phyloP scores from a whole-genome alignment of 2,797 vertebrate species.

The Coccyzus lansbergi region DNA sequence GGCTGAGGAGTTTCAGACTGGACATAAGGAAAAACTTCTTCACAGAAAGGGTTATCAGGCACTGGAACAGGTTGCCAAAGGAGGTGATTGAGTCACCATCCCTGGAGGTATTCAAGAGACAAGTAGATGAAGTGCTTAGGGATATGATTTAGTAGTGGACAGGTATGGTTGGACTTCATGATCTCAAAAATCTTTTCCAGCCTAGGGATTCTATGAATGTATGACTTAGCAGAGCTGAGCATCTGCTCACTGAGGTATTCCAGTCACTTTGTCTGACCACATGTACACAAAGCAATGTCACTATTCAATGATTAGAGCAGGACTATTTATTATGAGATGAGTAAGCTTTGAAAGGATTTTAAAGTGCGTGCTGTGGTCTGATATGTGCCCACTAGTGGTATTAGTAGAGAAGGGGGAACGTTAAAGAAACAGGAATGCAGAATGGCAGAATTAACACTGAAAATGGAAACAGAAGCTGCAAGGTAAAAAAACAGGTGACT shows the following conservation, averaged over 20 bases:
- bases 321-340: background rate
- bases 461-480: background rate
- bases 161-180: too few relatives aligned
- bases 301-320: background rate
- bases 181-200: too few relatives aligned
- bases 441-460: background rate
- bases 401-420: background rate
- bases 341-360: background rate
- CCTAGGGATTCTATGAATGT: too few relatives aligned
- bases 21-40: too few relatives aligned
- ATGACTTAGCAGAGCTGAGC: background rate
- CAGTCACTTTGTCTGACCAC: background rate
- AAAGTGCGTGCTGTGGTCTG: background rate
- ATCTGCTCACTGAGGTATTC: background rate
- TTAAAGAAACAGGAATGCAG: background rate
- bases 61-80: too few relatives aligned
- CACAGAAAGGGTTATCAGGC: too few relatives aligned
- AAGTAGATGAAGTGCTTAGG: too few relatives aligned
- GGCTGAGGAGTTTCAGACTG: too few relatives aligned
- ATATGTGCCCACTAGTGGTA: background rate
- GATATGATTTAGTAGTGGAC: too few relatives aligned
- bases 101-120: too few relatives aligned
- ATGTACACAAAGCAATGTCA: background rate
- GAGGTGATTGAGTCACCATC: too few relatives aligned
- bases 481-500: background rate